Conservation (phyloP, 2,113 vertebrate genomes). For the Trematomus loennbergii region DNA sequence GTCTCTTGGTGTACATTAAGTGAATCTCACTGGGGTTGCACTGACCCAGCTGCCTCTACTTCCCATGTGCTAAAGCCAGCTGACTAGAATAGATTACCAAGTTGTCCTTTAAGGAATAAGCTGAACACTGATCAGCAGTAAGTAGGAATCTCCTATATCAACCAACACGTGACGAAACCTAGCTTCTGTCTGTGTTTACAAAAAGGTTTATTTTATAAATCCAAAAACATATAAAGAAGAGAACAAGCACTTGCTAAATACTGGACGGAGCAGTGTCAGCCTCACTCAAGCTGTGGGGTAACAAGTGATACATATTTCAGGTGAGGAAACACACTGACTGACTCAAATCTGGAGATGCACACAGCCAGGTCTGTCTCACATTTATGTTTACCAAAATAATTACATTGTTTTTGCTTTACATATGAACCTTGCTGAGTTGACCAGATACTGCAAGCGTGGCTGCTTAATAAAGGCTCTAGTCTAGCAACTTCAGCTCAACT, state of each 20-base stretch:
- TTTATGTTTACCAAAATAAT: neutral
- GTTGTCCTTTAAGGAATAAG: neutral
- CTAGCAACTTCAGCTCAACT: neutral
- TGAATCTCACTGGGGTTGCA: neutral
- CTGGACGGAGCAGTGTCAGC: no score
- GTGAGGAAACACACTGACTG: neutral
- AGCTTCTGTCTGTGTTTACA: conserved; percentile 15
- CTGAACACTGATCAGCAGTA: no score
- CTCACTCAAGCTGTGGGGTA: neutral
- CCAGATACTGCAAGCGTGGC: neutral
- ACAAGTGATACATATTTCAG: neutral
- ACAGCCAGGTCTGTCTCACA: neutral
- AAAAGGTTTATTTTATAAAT: neutral
- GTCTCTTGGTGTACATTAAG: neutral
- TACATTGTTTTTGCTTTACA: neutral
- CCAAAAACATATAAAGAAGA: conserved; percentile 19
- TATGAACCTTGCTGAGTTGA: neutral
- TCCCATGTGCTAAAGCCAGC: neutral
- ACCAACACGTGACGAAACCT: neutral
- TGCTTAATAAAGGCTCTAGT: neutral
- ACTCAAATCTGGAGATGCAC: neutral
- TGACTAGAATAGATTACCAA: neutral
- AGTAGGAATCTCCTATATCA: neutral
- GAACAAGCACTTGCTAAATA: neutral
- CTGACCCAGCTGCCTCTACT: neutral